Evolutionary conservation across 1,140 invertebrate genomes (phyloP).

Genomic region (Pseudobourletiella spinata): DNA sequence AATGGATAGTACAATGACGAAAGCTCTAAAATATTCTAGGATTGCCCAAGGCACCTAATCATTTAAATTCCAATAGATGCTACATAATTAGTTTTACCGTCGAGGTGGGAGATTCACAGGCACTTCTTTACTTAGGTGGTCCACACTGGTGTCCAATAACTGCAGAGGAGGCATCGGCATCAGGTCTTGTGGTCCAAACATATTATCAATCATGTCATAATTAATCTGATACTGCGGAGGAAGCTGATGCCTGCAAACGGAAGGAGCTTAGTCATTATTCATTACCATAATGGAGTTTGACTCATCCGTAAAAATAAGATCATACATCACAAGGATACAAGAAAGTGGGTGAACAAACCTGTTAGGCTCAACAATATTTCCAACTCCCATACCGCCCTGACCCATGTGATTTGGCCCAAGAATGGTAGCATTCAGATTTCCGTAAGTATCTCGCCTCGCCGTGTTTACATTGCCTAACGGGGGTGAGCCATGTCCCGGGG

Average conservation of each 20-base stretch:
- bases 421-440: background rate
- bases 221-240: constrained; percentile 28
- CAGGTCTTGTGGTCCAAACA: constrained; percentile 23
- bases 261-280: no score
- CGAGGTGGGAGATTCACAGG: constrained; percentile 19
- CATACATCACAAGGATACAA: background rate
- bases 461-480: background rate
- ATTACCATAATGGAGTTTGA: no score
- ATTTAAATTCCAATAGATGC: no score
- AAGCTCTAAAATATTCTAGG: no score
- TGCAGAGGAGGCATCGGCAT: constrained; percentile 18
- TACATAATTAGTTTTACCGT: no score
- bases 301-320: background rate
- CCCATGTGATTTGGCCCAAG: background rate
- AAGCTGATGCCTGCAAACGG: constrained; percentile 6
- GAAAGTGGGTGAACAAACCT: background rate
- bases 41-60: no score
- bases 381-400: constrained; percentile 1
- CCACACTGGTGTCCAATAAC: constrained; percentile 26
- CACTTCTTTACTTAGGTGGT: constrained; percentile 15
- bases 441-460: background rate
- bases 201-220: constrained; percentile 24
- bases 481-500: background rate
- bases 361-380: background rate
- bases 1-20: no score